Evolutionary conservation across 35 echinoderm and acorn worm genomes (phyloP).

Genomic region (Apostichopus californicus): DNA sequence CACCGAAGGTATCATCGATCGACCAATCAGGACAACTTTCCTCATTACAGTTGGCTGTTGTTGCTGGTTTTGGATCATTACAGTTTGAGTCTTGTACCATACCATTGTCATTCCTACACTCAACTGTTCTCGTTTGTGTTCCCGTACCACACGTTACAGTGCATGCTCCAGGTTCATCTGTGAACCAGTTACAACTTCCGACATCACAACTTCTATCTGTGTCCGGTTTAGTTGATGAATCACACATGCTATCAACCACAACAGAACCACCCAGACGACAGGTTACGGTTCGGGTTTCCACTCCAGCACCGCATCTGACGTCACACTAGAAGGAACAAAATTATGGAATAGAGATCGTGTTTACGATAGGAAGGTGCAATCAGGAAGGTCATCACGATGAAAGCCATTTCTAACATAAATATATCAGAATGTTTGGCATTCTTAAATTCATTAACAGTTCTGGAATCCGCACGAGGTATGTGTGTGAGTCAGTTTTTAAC

Average conservation of each 20-base stretch:
- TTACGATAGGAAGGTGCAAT: no score
- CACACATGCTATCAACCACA: neutral
- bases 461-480: no score
- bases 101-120: neutral
- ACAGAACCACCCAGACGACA: neutral
- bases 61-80: neutral
- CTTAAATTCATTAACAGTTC: no score
- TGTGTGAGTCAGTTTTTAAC: no score
- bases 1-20: no score
- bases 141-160: neutral
- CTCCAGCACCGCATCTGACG: neutral
- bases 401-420: no score
- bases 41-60: no score
- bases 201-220: constrained; percentile 1
- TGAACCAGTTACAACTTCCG: neutral
- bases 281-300: neutral
- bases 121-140: neutral
- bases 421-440: no score
- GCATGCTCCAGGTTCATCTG: neutral
- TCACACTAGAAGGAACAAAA: neutral
- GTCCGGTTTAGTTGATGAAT: neutral
- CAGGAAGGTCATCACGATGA: no score
- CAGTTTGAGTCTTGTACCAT: neutral
- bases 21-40: no score
- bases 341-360: no score